Conservation (phyloP, 2,113 vertebrate genomes). For the Gobiocypris rarus region DNA sequence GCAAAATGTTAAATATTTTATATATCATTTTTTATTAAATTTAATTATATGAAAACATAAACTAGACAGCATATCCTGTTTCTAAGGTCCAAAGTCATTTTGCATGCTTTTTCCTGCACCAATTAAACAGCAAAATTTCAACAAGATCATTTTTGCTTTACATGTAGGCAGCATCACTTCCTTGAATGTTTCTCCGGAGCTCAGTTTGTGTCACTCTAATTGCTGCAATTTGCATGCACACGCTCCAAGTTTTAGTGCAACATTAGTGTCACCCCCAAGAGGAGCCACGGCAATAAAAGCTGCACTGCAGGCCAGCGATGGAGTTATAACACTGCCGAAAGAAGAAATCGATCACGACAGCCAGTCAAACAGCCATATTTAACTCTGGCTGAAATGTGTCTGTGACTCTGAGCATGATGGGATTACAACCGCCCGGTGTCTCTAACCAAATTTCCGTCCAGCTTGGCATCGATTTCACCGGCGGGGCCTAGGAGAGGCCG, state of each 20-base stretch:
- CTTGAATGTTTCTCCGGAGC: not conserved
- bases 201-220: not conserved
- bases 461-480: slow-evolving; percentile 59
- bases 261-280: not conserved
- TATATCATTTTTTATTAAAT: too few relatives aligned
- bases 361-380: slow-evolving; percentile 41
- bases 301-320: not conserved
- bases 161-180: not conserved
- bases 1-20: not conserved
- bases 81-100: not conserved
- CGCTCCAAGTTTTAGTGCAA: slow-evolving; percentile 1
- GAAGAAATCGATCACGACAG: slow-evolving; percentile 35
- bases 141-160: not conserved
- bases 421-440: slow-evolving; percentile 63
- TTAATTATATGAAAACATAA: not conserved
- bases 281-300: not conserved
- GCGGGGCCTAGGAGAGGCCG: slow-evolving; percentile 33
- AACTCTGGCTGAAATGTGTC: slow-evolving; percentile 55
- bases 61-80: not conserved
- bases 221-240: not conserved
- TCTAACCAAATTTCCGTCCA: slow-evolving; percentile 66
- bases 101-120: not conserved
- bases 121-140: not conserved
- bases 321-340: slow-evolving; percentile 6
- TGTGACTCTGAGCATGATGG: slow-evolving; percentile 61